Evolutionary conservation across 2,888 invertebrate genomes (phyloP).

Genomic region (Bursaphelenchus okinawaensis): DNA sequence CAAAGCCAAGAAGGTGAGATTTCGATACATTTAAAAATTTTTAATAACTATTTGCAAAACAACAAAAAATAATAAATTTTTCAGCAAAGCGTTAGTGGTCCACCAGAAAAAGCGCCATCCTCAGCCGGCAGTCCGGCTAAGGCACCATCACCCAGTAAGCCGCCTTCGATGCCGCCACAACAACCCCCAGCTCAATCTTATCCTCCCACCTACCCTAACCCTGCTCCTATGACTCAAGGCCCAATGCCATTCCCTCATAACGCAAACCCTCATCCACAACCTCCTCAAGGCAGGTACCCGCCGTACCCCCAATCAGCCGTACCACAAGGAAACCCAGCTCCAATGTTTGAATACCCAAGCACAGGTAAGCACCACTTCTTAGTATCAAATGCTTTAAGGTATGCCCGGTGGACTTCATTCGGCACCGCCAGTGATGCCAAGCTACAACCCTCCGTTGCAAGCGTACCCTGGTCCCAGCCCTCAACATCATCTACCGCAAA

Average conservation of each 20-base stretch:
- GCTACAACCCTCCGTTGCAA: background rate
- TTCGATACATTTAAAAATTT: background rate
- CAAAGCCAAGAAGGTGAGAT: constrained; percentile 5
- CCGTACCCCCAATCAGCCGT: constrained; percentile 1
- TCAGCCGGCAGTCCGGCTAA: background rate
- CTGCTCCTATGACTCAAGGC: background rate
- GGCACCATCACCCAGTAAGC: background rate
- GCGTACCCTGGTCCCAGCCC: background rate
- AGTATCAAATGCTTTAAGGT: background rate
- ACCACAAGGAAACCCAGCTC: background rate
- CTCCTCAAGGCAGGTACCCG: background rate
- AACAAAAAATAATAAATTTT: background rate
- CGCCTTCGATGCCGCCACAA: background rate
- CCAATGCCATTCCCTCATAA: background rate
- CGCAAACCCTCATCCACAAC: background rate
- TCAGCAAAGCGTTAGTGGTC: background rate
- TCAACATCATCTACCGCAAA: background rate
- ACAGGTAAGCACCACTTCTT: background rate
- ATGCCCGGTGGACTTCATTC: constrained; percentile 11
- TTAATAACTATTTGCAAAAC: background rate
- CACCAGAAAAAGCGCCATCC: background rate
- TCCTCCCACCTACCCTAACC: background rate
- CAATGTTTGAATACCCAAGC: constrained; percentile 7
- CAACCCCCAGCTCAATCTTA: background rate
- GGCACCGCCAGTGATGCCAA: constrained; percentile 1